These are phyloP conservation scores for Ophonus ardosiacus DNA, from an alignment of 2,888 invertebrate genomes.

Conservation along the genomic window DNA sequence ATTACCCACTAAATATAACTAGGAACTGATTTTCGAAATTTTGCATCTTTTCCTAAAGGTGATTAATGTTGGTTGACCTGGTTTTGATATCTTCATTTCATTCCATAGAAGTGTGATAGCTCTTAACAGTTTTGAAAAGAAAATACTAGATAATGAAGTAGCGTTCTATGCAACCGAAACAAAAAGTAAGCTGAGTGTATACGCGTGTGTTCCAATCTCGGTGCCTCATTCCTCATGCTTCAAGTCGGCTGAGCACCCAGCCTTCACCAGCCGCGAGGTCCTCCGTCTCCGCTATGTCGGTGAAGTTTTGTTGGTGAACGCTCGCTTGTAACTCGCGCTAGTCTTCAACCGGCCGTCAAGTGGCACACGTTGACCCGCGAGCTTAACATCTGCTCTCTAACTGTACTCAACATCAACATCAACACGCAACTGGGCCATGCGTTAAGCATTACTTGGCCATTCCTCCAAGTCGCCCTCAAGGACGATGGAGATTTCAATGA, in stretches of 20 bases:
- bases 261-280: background rate
- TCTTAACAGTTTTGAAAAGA: background rate
- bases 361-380: constrained; percentile 53
- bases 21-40: too few species aligned
- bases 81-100: too few species aligned
- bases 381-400: constrained; percentile 46
- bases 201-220: constrained; percentile 11
- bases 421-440: constrained; percentile 35
- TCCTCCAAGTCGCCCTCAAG: background rate
- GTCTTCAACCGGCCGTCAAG: constrained; percentile 57
- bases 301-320: constrained; percentile 54
- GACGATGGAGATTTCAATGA: constrained; percentile 22
- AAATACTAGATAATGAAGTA: background rate
- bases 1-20: too few species aligned
- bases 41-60: too few species aligned
- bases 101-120: too few species aligned
- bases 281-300: constrained; percentile 16
- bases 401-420: constrained; percentile 22
- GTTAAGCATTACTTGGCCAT: constrained; percentile 8
- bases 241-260: background rate
- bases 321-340: background rate
- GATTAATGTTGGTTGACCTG: too few species aligned
- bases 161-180: background rate
- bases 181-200: background rate
- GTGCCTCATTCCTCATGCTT: constrained; percentile 27